A percentile compares a stretch with the other conserved stretches of the same genome.
These are phyloP conservation scores for Harpagus bidentatus DNA, from an alignment of 2,113 vertebrate species.

Conservation along the genomic window DNA sequence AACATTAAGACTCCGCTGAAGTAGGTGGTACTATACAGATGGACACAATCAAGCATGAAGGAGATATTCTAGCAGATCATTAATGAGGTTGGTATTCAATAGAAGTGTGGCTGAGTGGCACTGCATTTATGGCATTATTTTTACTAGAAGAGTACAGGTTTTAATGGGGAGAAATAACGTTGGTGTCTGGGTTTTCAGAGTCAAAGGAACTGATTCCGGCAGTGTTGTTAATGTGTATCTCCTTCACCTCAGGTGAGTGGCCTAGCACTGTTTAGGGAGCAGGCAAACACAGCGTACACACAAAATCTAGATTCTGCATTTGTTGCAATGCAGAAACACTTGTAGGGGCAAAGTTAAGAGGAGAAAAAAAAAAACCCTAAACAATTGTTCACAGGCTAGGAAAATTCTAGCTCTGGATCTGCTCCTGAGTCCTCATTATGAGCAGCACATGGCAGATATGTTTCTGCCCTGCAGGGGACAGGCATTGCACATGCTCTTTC, in stretches of 20 bases:
- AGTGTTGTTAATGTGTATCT: neutral
- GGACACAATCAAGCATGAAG: neutral
- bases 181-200: neutral
- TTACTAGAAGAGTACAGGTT: neutral
- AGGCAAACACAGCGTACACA: neutral
- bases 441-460: neutral
- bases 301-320: neutral
- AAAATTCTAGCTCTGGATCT: neutral
- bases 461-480: neutral
- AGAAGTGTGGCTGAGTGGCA: neutral
- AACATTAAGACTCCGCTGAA: neutral
- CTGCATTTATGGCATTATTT: neutral
- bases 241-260: neutral
- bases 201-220: neutral
- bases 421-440: neutral
- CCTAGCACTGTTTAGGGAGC: neutral
- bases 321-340: neutral
- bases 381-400: neutral
- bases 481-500: neutral
- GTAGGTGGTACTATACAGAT: neutral
- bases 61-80: neutral
- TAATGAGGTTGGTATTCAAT: neutral
- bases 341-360: neutral
- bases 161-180: neutral
- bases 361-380: neutral